Evolutionary conservation across 2,888 invertebrate genomes (phyloP).

Genomic region (Hyposoter didymator): DNA sequence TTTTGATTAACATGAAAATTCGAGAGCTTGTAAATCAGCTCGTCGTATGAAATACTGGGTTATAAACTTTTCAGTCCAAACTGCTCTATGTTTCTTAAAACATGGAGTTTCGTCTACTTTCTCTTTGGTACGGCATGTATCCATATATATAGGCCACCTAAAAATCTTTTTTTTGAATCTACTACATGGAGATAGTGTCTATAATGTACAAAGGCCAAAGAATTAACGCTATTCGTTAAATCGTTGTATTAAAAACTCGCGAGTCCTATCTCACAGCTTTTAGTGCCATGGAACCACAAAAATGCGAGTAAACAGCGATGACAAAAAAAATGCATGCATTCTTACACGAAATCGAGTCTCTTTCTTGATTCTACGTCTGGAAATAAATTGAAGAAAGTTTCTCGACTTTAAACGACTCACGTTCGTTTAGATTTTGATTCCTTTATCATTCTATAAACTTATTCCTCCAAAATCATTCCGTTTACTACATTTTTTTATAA

Average conservation of each 20-base stretch:
- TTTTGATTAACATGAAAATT: constrained; percentile 23
- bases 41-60: constrained; percentile 23
- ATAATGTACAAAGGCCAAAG: constrained; percentile 6
- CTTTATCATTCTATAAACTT: not conserved
- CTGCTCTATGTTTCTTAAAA: constrained; percentile 26
- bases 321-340: not conserved
- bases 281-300: constrained; percentile 29
- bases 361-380: not conserved
- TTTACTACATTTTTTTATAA: no score
- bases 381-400: not conserved
- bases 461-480: no score
- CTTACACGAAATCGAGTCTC: not conserved
- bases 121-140: constrained; percentile 39
- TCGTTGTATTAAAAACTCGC: constrained; percentile 29
- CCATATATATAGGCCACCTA: constrained; percentile 25
- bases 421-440: not conserved
- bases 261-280: constrained; percentile 15
- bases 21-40: constrained; percentile 54
- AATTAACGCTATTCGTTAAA: constrained; percentile 7
- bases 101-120: constrained; percentile 19
- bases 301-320: not conserved
- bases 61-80: constrained; percentile 17
- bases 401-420: not conserved
- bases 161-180: constrained; percentile 17
- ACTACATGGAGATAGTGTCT: constrained; percentile 7